Evolutionary conservation across 2,113 vertebrate genomes (phyloP).

Genomic region (Menidia beryllina): DNA sequence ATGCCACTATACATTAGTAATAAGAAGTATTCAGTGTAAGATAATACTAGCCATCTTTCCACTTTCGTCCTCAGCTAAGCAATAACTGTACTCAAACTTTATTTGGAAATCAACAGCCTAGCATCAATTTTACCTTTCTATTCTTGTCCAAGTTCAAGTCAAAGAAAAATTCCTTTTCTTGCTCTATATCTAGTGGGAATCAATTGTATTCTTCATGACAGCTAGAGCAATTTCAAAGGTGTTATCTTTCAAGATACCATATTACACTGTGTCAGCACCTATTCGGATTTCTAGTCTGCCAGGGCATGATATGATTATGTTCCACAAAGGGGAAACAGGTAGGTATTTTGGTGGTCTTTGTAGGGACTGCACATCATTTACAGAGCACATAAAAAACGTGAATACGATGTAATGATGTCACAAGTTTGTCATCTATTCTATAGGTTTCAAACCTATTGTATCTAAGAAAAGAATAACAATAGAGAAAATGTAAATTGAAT

Average conservation of each 20-base stretch:
- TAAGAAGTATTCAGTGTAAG: too few relatives aligned
- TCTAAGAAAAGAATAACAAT: neutral
- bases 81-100: slow-evolving; percentile 12
- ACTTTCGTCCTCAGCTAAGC: slow-evolving; percentile 10
- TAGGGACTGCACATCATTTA: too few relatives aligned
- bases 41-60: neutral
- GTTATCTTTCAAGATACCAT: slow-evolving; percentile 56
- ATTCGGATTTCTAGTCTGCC: slow-evolving; percentile 46
- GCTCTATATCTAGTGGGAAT: slow-evolving; percentile 33
- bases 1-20: neutral
- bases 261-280: slow-evolving; percentile 63
- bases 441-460: neutral
- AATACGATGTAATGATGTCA: too few relatives aligned
- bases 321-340: slow-evolving; percentile 34
- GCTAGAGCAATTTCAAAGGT: slow-evolving; percentile 64
- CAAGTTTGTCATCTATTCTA: too few relatives aligned
- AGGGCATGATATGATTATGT: slow-evolving; percentile 50
- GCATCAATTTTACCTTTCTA: neutral
- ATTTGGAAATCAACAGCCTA: slow-evolving; percentile 32
- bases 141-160: slow-evolving; percentile 17
- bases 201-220: slow-evolving; percentile 59
- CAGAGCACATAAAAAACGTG: too few relatives aligned
- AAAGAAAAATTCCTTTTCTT: slow-evolving; percentile 12
- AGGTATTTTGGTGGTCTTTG: slow-evolving; percentile 18
- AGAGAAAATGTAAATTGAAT: neutral